Base-by-base conservation (phyloP, 35 echinoderm and acorn worm genomes). In the Lytechinus pictus region DNA sequence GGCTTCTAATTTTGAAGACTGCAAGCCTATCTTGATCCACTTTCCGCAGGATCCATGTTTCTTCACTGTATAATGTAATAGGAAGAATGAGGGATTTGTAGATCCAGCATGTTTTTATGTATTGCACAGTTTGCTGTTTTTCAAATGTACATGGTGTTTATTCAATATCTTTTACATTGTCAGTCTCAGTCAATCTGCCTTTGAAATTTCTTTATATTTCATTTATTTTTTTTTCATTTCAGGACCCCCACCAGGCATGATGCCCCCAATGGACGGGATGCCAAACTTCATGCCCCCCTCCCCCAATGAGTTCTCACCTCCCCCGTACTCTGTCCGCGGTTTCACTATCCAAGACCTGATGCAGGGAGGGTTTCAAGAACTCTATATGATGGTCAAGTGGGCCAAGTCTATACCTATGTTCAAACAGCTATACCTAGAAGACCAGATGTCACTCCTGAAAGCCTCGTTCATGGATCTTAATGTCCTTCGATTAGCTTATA, bases 401-500 rank as follows among this genome's bases (percentile, higher is more conserved):
- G 97, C 97, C 53, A 97, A 97, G 87, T 87, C 92, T 14, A 72
- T 98, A 4, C 97, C 97, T 9, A 96, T 96, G 3, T 98, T 98
- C 87, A 19, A 52, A 13, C 24, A 94, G 6, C n/a, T 98, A 56
- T 52, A 53, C 27, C 92, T 98, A 28, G 96, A 94, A 16, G 97
- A 98, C 56, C 96, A 96, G 89, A 98, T 98, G 94, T n/a, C 55
- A 12, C 88, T 98, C 51, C 89, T 98, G 21, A 98, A 98, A 86
- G 92, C 96, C 44, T 97, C 96, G 9, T 98, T 98, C 71, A 94
- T 98, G 96, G 97, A 98, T 89, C 95, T 98, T 9, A 95, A 54
- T 94, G 96, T 98, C 72, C 56, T 98, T 1, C 89, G 97, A 86
- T 54, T 98, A 6, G 87, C 97, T 5, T 97, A 98, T 95, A 98